phyloP scores from a whole-genome alignment of 2,113 vertebrate species.

The Pedionomus torquatus region DNA sequence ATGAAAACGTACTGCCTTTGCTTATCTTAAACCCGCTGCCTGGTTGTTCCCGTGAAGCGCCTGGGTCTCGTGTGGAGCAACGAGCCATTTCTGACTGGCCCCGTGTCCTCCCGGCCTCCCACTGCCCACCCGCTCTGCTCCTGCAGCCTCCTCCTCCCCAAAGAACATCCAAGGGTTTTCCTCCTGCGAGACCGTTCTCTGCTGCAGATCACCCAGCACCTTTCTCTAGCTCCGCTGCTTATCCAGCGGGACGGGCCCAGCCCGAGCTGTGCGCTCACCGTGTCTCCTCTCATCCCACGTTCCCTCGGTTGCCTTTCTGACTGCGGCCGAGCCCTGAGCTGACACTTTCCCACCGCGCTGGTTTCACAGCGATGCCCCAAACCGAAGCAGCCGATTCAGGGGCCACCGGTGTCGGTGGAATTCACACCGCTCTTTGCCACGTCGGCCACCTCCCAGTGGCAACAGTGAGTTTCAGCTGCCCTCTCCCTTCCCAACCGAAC shows the following conservation, averaged over 20 bases:
- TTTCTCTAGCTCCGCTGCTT: not conserved
- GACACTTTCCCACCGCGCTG: not conserved
- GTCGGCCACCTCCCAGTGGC: not conserved
- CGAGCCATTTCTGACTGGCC: not conserved
- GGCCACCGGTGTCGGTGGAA: not conserved
- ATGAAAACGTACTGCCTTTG: not conserved
- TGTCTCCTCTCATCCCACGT: not conserved
- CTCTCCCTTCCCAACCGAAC: not conserved
- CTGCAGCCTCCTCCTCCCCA: not conserved
- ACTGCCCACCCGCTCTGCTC: not conserved
- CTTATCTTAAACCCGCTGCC: conserved; percentile 39
- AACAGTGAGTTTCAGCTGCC: not conserved
- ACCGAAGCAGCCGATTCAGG: not conserved
- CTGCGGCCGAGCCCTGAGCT: not conserved
- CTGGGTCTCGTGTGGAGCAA: not conserved
- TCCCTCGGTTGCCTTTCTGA: not conserved
- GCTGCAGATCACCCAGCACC: not conserved
- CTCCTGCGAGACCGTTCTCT: not conserved
- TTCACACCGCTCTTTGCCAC: not conserved
- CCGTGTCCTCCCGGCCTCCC: too few relatives aligned
- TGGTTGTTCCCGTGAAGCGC: not conserved
- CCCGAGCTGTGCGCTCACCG: not conserved
- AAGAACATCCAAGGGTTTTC: not conserved
- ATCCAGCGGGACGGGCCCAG: not conserved
- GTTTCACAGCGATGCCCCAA: not conserved